Base-by-base conservation (phyloP, 2,888 invertebrate species). In the Carabus problematicus region DNA sequence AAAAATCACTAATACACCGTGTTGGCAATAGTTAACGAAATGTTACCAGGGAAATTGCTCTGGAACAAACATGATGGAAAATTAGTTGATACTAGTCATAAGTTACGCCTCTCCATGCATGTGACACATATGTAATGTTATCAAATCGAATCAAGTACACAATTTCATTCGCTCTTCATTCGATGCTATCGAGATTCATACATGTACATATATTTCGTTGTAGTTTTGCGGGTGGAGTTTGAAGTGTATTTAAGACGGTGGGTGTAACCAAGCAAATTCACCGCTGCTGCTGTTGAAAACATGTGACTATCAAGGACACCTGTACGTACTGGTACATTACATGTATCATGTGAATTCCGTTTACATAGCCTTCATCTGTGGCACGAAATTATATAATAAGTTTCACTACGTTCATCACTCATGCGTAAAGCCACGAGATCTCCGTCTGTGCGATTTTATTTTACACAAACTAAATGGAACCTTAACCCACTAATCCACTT, bases 301-400 rank as follows among this genome's bases (percentile, higher is more conserved):
- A 80, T 80, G 81, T 80, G 81, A 81, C 77, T 75, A 52, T 75
- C 78, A 79, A 79, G 77, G 79, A 69, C 77, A 55, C 29, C 29
- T 29, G 29, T 29, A 29, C 29, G 6, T n/a, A 43, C 49, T 12
- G n/a, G 64, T 12, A 11, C 43, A 67, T 60, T 67, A 67, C 67
- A 66, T 52, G 58, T 56, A 67, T 67, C 67, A 67, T 67, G 67
- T 67, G 67, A 67, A 67, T 67, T 67, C 67, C 54, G 60, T 60
- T 41, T 60, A 60, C 59, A 66, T 67, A 67, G 67, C 67, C 67
- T 67, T 67, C 67, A 60, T 67, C 67, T 52, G 43, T 67, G 67
- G 42, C 60, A 67, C 58, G 11, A 67, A 67, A 60, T 67, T 67
- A 67, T 67, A 67, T 67, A 66, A 66, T 66, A 67, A 67, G 60